Percentiles rank a stretch among this genome's conserved stretches.
Evolutionary conservation across 2,888 invertebrate species (phyloP).

Genomic region (Taphrorychus bicolor): DNA sequence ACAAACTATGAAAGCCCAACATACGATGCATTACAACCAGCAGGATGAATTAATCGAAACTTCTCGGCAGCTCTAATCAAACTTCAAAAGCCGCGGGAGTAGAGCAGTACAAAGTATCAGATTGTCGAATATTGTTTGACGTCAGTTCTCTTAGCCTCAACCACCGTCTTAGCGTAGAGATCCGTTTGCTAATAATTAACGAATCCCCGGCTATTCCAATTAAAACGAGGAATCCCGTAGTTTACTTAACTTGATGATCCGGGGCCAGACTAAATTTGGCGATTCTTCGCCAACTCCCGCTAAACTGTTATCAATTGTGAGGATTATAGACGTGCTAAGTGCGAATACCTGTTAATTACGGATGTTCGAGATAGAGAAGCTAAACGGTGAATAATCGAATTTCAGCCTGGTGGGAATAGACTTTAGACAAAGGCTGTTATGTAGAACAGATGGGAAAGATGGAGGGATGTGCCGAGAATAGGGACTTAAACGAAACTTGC

Average conservation of each 20-base stretch:
- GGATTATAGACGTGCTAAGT: conserved; percentile 49
- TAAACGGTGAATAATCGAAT: conserved; percentile 7
- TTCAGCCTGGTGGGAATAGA: background rate
- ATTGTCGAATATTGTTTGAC: conserved; percentile 7
- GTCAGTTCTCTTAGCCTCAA: background rate
- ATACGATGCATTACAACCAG: background rate
- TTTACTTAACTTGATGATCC: conserved; percentile 17
- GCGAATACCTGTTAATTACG: conserved; percentile 51
- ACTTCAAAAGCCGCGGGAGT: conserved; percentile 4
- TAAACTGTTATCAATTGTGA: conserved; percentile 45
- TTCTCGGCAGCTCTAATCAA: background rate
- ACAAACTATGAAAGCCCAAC: too few species aligned
- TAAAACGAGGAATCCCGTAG: conserved; percentile 16
- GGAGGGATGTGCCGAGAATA: background rate
- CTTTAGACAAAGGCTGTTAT: conserved; percentile 1
- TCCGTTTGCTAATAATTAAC: conserved; percentile 13
- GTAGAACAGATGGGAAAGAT: background rate
- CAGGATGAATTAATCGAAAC: background rate
- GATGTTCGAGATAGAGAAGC: conserved; percentile 3
- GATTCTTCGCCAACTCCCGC: conserved; percentile 16
- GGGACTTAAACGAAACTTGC: background rate
- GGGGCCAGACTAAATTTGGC: conserved; percentile 11
- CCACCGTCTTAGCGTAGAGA: background rate
- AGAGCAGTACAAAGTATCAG: background rate
- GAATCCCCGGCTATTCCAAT: conserved; percentile 11